Base-by-base conservation (phyloP, 2,888 invertebrate genomes). In the Zaprionus obscuricornis region DNA sequence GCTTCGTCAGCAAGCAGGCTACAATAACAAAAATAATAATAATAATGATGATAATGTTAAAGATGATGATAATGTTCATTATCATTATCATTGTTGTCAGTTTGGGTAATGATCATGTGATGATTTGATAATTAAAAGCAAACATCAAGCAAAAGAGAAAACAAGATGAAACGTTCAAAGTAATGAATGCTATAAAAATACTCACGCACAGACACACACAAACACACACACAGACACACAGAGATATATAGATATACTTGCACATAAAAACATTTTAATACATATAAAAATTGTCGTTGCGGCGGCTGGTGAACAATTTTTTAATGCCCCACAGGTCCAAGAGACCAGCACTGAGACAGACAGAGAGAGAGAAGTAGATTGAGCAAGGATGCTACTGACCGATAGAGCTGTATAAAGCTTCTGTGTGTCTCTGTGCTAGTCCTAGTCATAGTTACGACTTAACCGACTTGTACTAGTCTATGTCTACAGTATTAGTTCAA, bases 121-220 rank as follows among this genome's bases (percentile, higher is more conserved):
- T 74, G 81, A 82, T 82, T 82, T 85, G 75, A 71, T 82, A 85
- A 82, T 85, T 85, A 82, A 85, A 85, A 74, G 74, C 65, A 82
- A 85, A 82, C 71, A 82, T 65, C 59, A 64, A 63, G 64, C 64
- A 52, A 65, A 67, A 72, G 66, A 78, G 63, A 74, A 73, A 78
- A 72, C 55, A 56, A 59, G 50, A 55, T 69, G 60, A 52, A 65
- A 66, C 27, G 57, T 58, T 57, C 65, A 71, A n/a, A 60, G 66
- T 67, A 67, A 85, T 78, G 66, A 58, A 58, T 59, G 55, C 57
- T 45, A 74, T 77, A 66, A 77, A 79, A 66, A 66, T 29, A 56
- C 47, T 14, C 34, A 34, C 10, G 33, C 22, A 50, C 33, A 31
- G 29, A 42, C 11, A 60, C 0, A 46, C 20, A 40, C 5, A 26